Evolutionary conservation across 2,888 invertebrate genomes (phyloP).

Genomic region (Parthenolecanium corni): DNA sequence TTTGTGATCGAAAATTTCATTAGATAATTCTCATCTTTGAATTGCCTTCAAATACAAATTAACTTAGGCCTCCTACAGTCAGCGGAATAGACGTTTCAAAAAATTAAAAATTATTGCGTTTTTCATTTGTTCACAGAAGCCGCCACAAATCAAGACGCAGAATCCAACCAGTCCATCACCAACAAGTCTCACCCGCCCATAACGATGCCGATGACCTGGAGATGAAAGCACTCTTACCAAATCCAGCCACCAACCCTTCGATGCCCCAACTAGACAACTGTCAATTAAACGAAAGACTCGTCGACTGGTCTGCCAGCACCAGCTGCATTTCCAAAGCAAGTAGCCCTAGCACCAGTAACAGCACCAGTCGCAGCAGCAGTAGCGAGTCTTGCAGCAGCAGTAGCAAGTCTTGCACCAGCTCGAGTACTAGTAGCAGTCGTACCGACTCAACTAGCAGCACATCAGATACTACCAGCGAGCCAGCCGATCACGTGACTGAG

Average conservation of each 20-base stretch:
- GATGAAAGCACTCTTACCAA: not conserved
- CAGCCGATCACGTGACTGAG: not conserved
- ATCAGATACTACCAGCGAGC: not conserved
- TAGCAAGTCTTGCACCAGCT: not conserved
- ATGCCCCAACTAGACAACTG: not conserved
- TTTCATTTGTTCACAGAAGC: not conserved
- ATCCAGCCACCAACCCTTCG: not conserved
- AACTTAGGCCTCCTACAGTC: too few species aligned
- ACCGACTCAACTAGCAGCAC: not conserved
- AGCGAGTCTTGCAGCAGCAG: not conserved
- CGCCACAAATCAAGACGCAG: not conserved
- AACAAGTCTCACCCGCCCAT: not conserved
- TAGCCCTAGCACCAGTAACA: not conserved
- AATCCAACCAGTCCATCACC: not conserved
- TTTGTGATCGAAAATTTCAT: too few species aligned
- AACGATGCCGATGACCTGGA: not conserved
- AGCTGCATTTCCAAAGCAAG: not conserved
- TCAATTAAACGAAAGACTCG: not conserved
- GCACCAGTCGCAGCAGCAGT: constrained; percentile 2
- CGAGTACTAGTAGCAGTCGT: not conserved
- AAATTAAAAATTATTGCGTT: too few species aligned
- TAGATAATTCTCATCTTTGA: too few species aligned
- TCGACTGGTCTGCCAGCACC: not conserved
- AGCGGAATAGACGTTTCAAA: too few species aligned
- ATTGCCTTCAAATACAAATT: too few species aligned